Evolutionary conservation across 2,888 invertebrate species (phyloP).

Genomic region (Melitaea athalia): DNA sequence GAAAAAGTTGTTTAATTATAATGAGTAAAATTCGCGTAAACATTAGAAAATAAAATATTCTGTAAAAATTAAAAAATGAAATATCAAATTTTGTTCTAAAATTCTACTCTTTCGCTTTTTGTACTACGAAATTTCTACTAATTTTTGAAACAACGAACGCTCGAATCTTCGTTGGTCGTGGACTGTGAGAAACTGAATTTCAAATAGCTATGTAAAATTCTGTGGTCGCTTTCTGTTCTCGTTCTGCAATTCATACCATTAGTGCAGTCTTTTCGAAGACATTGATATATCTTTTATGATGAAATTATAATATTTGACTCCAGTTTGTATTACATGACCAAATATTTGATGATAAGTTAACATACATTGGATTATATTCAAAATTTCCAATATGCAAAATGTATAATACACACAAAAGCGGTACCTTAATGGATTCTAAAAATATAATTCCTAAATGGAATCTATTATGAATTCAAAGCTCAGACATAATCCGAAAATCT

Average conservation of each 20-base stretch:
- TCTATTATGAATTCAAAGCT: constrained; percentile 21
- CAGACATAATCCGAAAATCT: constrained; percentile 25
- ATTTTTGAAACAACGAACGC: constrained; percentile 53
- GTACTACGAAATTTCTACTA: constrained; percentile 44
- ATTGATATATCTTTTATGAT: constrained; percentile 29
- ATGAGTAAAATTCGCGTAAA: no score
- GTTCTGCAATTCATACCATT: constrained; percentile 76
- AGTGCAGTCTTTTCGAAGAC: constrained; percentile 57
- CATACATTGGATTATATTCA: neutral
- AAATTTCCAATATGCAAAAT: neutral
- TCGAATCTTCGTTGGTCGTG: constrained; percentile 54
- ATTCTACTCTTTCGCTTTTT: constrained; percentile 9
- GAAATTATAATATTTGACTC: constrained; percentile 11
- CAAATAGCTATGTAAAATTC: constrained; percentile 70
- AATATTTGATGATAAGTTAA: neutral
- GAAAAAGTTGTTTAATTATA: no score
- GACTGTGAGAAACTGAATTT: constrained; percentile 71
- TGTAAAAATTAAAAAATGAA: neutral
- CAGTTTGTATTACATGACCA: neutral
- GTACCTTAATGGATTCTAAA: no score
- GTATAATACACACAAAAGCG: neutral
- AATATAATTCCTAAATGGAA: neutral
- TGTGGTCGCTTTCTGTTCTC: constrained; percentile 66
- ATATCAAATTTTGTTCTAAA: neutral
- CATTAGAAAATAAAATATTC: neutral